These are phyloP conservation scores for Lepidurus packardi DNA, from an alignment of 1,140 invertebrate genomes.

Conservation along the genomic window DNA sequence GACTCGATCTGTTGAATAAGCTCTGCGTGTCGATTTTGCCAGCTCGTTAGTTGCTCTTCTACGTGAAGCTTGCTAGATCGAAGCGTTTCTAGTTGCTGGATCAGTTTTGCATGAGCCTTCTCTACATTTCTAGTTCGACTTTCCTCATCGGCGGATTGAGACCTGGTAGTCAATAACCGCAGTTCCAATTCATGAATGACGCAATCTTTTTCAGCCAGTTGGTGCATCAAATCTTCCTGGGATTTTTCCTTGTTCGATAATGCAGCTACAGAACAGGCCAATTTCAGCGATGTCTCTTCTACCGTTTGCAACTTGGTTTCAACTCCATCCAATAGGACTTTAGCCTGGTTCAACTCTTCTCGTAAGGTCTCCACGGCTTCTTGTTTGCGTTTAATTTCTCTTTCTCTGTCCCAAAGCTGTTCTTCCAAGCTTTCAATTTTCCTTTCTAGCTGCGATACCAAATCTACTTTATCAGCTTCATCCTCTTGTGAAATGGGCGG, in stretches of 20 bases:
- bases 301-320: neutral
- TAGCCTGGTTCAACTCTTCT: neutral
- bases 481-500: neutral
- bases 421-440: neutral
- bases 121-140: neutral
- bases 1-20: neutral
- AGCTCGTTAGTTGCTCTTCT: neutral
- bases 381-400: neutral
- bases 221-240: constrained; percentile 9
- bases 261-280: neutral
- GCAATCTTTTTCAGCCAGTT: constrained; percentile 7
- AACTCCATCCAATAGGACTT: neutral
- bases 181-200: neutral
- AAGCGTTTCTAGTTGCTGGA: neutral
- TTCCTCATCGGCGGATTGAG: neutral
- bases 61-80: neutral
- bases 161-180: neutral
- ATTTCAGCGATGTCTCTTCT: neutral
- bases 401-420: neutral
- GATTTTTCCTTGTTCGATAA: constrained; percentile 5
- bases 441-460: neutral
- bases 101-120: neutral
- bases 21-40: neutral
- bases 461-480: neutral
- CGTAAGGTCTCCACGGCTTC: neutral